Evolutionary conservation across 2,113 vertebrate genomes (phyloP).

Genomic region (Alethe diademata): DNA sequence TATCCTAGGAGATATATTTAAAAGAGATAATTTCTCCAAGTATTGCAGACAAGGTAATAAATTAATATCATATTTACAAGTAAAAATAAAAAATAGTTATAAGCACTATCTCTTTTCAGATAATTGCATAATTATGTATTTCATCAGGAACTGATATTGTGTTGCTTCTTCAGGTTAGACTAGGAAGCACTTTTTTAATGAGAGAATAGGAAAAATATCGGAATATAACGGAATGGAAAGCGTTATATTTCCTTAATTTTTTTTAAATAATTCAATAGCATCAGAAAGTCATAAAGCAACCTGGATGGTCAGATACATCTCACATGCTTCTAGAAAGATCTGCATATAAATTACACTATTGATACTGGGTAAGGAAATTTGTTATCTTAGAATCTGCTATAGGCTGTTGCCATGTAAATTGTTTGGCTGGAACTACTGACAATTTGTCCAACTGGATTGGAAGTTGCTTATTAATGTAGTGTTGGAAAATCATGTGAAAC

Average conservation of each 20-base stretch:
- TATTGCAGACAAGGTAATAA: background rate
- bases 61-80: background rate
- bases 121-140: background rate
- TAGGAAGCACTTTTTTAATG: background rate
- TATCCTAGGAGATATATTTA: background rate
- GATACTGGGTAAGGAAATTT: background rate
- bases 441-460: constrained; percentile 39
- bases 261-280: background rate
- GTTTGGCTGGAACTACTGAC: constrained; percentile 9
- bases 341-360: background rate
- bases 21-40: background rate
- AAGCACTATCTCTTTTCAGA: background rate
- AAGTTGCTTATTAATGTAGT: constrained; percentile 32
- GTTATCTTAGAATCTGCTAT: background rate
- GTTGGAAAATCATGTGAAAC: constrained; percentile 5
- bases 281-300: background rate
- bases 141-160: background rate
- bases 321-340: background rate
- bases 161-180: background rate
- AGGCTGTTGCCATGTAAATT: constrained; percentile 12
- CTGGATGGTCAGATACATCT: background rate
- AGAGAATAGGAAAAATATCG: background rate
- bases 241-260: background rate
- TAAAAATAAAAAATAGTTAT: background rate
- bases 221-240: background rate